phyloP scores from a whole-genome alignment of 1,140 invertebrate genomes.

The Drosophila erecta region DNA sequence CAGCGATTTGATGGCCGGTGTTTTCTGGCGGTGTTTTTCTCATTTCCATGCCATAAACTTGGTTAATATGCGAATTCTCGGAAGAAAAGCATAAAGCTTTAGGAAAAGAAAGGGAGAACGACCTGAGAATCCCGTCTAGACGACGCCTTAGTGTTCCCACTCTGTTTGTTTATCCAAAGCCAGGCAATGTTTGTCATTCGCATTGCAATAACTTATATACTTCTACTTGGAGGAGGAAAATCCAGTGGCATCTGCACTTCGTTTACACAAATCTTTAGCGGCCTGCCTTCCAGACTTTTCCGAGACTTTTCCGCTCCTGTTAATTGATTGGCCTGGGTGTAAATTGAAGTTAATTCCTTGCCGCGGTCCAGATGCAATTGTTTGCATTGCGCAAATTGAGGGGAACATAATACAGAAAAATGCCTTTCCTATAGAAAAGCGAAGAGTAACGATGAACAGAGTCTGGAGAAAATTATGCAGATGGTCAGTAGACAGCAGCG shows the following conservation, averaged over 20 bases:
- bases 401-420: neutral
- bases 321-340: conserved; percentile 69
- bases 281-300: conserved; percentile 16
- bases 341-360: conserved; percentile 77
- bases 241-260: conserved; percentile 62
- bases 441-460: conserved; percentile 47
- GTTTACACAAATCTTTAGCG: conserved; percentile 76
- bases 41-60: conserved; percentile 9
- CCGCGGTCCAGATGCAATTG: conserved; percentile 49
- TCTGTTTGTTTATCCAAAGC: conserved; percentile 64
- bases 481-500: conserved; percentile 27
- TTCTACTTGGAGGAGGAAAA: conserved; percentile 20
- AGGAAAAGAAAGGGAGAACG: conserved; percentile 10
- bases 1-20: conserved; percentile 44
- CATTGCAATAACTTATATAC: conserved; percentile 72
- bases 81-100: conserved; percentile 36
- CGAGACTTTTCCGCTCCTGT: conserved; percentile 32
- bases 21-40: conserved; percentile 35
- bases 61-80: conserved; percentile 42
- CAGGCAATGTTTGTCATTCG: conserved; percentile 74
- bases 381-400: conserved; percentile 52
- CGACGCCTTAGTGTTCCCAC: conserved; percentile 28
- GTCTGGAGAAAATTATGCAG: conserved; percentile 26
- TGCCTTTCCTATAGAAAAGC: conserved; percentile 8
- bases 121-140: conserved; percentile 42